Conservation (phyloP, 2,888 invertebrate species). For the Temnothorax rugatulus region DNA sequence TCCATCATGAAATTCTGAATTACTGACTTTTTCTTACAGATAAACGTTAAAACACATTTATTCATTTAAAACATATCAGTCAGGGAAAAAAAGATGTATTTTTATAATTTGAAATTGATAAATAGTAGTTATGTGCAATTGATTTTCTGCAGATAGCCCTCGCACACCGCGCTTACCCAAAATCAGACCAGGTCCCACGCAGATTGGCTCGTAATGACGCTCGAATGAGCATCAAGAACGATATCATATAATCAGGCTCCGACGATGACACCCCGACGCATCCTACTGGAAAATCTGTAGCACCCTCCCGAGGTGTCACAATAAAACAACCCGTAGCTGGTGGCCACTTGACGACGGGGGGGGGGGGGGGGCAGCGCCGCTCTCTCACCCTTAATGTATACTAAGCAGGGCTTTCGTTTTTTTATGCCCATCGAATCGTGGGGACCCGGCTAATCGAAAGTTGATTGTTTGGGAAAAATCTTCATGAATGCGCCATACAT, state of each 20-base stretch:
- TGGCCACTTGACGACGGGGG: slow-evolving; percentile 82
- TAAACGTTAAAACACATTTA: not conserved
- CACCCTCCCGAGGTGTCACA: slow-evolving; percentile 81
- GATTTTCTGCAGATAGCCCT: slow-evolving; percentile 16
- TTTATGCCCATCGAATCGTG: slow-evolving; percentile 57
- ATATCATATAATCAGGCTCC: slow-evolving; percentile 75
- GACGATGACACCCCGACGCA: slow-evolving; percentile 74
- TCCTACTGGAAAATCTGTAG: slow-evolving; percentile 71
- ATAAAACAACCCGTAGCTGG: slow-evolving; percentile 81
- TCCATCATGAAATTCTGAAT: not conserved
- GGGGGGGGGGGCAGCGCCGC: slow-evolving; percentile 64
- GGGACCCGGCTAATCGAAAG: slow-evolving; percentile 73
- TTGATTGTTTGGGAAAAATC: slow-evolving; percentile 77
- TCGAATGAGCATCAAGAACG: slow-evolving; percentile 78
- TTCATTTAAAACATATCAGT: not conserved
- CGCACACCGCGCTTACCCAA: not conserved
- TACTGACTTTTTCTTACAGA: not conserved
- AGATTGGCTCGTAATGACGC: slow-evolving; percentile 82
- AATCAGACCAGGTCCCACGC: slow-evolving; percentile 79
- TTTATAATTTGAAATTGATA: not conserved
- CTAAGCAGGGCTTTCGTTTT: slow-evolving; percentile 69
- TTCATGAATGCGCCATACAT: slow-evolving; percentile 5
- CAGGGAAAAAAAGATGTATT: not conserved
- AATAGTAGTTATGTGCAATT: not conserved
- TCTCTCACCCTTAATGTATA: slow-evolving; percentile 79